Conservation (phyloP, 2,888 invertebrate species). For the Schrankia costaestrigalis region DNA sequence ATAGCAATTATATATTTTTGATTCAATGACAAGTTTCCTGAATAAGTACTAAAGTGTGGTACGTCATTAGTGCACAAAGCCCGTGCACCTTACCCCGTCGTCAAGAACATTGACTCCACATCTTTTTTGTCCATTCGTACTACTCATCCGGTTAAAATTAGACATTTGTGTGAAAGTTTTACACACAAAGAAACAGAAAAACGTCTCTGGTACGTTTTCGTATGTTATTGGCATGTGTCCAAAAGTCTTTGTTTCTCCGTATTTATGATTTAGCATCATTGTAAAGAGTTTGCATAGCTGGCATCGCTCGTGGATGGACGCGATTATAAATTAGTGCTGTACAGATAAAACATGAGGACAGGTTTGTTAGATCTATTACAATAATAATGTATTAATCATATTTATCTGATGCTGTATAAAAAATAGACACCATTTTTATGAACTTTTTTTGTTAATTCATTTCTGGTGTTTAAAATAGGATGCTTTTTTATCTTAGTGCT, state of each 20-base stretch:
- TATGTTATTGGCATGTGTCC: conserved; percentile 53
- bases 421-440: too few species aligned
- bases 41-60: conserved; percentile 14
- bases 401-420: not conserved
- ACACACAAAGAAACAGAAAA: conserved; percentile 61
- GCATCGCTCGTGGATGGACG: conserved; percentile 11
- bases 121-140: conserved; percentile 26
- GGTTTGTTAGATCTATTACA: conserved; percentile 6
- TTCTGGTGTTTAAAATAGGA: too few species aligned
- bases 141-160: conserved; percentile 25
- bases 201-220: conserved; percentile 35
- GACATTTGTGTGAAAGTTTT: conserved; percentile 40
- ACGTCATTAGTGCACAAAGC: conserved; percentile 28
- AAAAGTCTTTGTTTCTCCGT: conserved; percentile 61
- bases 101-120: conserved; percentile 49
- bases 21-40: conserved; percentile 31
- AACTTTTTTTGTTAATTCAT: too few species aligned
- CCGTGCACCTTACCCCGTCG: conserved; percentile 21
- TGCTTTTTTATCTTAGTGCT: too few species aligned
- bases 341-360: conserved; percentile 6
- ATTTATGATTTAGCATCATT: conserved; percentile 53
- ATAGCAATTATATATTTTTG: conserved; percentile 13
- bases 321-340: too few species aligned
- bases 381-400: not conserved
- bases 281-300: conserved; percentile 20